Evolutionary conservation across 2,888 invertebrate species (phyloP), one percentile per base, ranked within the genome.

Genomic region (Leucoma salicis): DNA sequence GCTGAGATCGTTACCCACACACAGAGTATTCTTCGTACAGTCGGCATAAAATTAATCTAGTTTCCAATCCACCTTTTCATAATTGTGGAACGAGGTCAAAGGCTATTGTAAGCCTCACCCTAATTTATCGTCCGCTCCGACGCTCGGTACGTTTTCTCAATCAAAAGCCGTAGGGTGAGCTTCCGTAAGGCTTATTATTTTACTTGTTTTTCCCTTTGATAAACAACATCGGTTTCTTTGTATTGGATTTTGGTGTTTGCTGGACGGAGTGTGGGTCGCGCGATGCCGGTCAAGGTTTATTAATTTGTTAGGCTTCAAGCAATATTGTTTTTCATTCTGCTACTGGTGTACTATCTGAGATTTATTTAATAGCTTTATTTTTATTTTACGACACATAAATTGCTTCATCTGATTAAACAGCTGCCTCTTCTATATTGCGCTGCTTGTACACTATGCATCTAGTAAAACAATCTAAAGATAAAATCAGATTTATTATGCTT

Each of bases 211-310:
- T 70, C 50, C 67, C 65, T 70, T 70, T 73, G 65, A 70, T 72
- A 74, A 79, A 77, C 74, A 77, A 72, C 68, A 60, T 59, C 59
- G 64, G 67, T 67, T 74, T 72, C 77, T 78, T 81, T 78, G 76
- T 74, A 78, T 75, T 78, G 76, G 68, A 74, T 56, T 56, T 51
- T 42, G 11, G 49, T 59, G 56, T 63, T 63, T 59, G 49, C 41
- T 39, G 44, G 35, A 47, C 46, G 49, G 53, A 56, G 53, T 46
- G 47, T 32, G 33, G 21, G 35, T 44, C 42, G 27, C 35, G 37
- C 44, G 35, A 25, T 36, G 38, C 31, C 39, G 38, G 35, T 50
- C 45, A 35, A 56, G 29, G 46, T 55, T 58, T 49, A 50, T 58
- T 53, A 53, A 62, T 60, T 58, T 50, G 43, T 46, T 49, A 38